These are phyloP conservation scores for Acridotheres tristis DNA, from an alignment of 2,797 vertebrate species.

Conservation along the genomic window DNA sequence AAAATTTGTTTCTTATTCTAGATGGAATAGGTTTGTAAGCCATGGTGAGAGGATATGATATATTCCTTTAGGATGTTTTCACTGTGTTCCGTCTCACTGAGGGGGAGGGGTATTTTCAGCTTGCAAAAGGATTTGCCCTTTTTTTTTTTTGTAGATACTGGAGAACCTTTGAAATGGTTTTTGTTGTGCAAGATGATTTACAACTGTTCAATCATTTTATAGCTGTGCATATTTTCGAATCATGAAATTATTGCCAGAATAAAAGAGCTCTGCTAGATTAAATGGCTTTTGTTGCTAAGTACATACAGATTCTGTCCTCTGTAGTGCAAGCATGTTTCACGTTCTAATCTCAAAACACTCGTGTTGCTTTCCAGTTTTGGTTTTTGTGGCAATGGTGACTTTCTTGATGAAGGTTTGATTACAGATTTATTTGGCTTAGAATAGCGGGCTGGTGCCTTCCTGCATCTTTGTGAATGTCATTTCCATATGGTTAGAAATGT, in stretches of 20 bases:
- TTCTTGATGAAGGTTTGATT: constrained; percentile 9
- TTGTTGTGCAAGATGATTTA: not conserved
- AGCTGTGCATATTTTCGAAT: not conserved
- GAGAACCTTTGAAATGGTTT: not conserved
- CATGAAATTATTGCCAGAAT: not conserved
- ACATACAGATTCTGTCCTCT: not conserved
- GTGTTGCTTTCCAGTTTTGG: not conserved
- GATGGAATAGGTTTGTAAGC: not conserved
- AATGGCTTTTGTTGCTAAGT: not conserved
- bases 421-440: constrained; percentile 22
- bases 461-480: not conserved
- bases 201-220: not conserved
- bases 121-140: not conserved
- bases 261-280: not conserved
- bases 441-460: not conserved
- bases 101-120: not conserved
- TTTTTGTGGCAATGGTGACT: not conserved
- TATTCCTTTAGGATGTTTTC: not conserved
- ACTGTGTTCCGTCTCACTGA: accelerated
- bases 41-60: not conserved
- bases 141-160: not conserved
- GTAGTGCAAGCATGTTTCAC: not conserved
- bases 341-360: not conserved
- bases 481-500: not conserved
- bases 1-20: not conserved